Evolutionary conservation across 2,113 vertebrate genomes (phyloP).

Genomic region (Labeo catla): DNA sequence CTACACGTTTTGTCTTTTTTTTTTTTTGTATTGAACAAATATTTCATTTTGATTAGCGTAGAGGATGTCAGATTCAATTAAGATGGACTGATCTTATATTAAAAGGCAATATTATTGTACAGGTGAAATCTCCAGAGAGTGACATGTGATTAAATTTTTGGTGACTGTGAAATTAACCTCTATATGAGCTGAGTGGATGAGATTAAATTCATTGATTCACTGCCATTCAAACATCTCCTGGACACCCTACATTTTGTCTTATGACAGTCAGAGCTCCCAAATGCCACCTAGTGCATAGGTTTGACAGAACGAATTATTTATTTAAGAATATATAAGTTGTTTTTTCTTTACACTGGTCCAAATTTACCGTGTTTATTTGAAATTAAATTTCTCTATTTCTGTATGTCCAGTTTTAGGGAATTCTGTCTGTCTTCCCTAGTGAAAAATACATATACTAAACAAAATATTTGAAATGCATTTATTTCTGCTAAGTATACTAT

Average conservation of each 20-base stretch:
- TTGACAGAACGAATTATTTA: not conserved
- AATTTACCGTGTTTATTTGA: not conserved
- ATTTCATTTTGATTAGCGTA: not conserved
- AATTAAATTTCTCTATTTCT: not conserved
- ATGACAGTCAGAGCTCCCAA: not conserved
- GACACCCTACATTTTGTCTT: not conserved
- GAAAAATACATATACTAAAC: not conserved
- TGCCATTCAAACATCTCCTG: not conserved
- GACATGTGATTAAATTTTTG: not conserved
- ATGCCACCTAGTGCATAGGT: not conserved
- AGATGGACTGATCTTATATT: not conserved
- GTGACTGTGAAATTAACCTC: not conserved
- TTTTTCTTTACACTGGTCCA: not conserved
- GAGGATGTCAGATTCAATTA: not conserved
- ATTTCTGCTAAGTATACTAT: too few relatives aligned
- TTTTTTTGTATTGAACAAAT: not conserved
- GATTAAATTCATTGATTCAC: not conserved
- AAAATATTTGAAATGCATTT: too few relatives aligned
- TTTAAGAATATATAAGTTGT: not conserved
- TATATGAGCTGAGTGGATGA: not conserved
- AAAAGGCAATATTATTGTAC: not conserved
- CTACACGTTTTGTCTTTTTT: not conserved
- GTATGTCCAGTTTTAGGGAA: not conserved
- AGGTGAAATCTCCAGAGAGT: slow-evolving; percentile 12
- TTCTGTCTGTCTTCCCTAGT: not conserved